These are phyloP conservation scores for Aspiorhynchus laticeps DNA, from an alignment of 2,113 vertebrate genomes.

Conservation along the genomic window DNA sequence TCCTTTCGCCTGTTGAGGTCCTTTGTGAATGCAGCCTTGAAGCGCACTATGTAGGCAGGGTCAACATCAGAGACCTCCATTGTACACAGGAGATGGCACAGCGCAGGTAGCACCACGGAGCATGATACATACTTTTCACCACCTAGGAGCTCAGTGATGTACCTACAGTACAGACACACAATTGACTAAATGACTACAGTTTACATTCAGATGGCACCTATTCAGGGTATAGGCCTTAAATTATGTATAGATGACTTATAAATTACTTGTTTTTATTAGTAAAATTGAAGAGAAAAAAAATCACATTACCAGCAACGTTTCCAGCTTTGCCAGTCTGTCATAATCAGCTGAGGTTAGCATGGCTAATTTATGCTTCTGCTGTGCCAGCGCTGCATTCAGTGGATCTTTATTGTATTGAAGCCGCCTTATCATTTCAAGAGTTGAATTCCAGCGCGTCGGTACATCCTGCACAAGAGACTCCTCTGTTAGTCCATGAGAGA, in stretches of 20 bases:
- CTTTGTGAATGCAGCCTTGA: no score
- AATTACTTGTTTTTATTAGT: constrained; percentile 25
- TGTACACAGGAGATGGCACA: no score
- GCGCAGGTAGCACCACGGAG: no score
- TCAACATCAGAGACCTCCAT: no score
- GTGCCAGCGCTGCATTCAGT: no score
- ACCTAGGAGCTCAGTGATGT: no score
- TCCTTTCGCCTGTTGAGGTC: no score
- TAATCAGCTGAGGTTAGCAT: not conserved
- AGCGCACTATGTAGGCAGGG: no score
- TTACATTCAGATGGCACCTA: not conserved
- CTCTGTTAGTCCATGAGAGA: constrained; percentile 17
- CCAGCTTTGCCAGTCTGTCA: constrained; percentile 30
- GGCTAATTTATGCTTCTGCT: constrained; percentile 7
- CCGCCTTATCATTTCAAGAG: constrained; percentile 32
- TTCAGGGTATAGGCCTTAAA: not conserved
- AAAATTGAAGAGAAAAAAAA: constrained; percentile 27
- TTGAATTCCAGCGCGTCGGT: constrained; percentile 28
- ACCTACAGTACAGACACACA: not conserved
- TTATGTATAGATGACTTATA: not conserved
- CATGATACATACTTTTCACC: no score
- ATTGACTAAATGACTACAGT: not conserved
- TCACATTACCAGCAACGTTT: constrained; percentile 25
- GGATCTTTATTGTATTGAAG: no score
- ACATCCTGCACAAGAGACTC: constrained; percentile 23